A percentile compares a stretch with the other conserved stretches of the same genome.
Evolutionary conservation across 2,888 invertebrate genomes (phyloP).

Genomic region (Chromoteleia sp.): DNA sequence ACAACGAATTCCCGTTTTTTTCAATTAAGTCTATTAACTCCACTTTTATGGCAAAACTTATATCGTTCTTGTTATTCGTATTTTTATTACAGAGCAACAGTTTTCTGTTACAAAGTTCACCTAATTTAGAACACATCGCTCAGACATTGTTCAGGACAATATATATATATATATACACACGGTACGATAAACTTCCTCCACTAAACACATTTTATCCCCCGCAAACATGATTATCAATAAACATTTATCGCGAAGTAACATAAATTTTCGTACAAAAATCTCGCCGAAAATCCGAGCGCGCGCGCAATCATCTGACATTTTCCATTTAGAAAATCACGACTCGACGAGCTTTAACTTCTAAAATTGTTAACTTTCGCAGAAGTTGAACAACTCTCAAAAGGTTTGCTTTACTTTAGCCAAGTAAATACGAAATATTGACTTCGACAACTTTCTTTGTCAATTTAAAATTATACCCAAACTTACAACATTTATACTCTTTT

Average conservation of each 20-base stretch:
- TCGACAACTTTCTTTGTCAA: slow-evolving; percentile 58
- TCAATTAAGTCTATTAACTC: neutral
- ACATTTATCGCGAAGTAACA: slow-evolving; percentile 5
- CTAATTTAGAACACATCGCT: neutral
- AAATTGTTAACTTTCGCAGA: slow-evolving; percentile 48
- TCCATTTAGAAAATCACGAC: slow-evolving; percentile 57
- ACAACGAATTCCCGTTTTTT: neutral
- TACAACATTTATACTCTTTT: slow-evolving; percentile 42
- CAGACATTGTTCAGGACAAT: neutral
- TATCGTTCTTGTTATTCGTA: too few relatives aligned
- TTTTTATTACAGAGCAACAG: too few relatives aligned
- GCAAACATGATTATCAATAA: slow-evolving; percentile 21
- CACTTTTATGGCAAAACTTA: neutral
- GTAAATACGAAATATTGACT: slow-evolving; percentile 60
- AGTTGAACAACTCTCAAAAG: slow-evolving; percentile 42
- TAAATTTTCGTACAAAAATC: slow-evolving; percentile 16
- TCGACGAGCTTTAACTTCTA: slow-evolving; percentile 41
- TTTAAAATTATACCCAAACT: slow-evolving; percentile 53
- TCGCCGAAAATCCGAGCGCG: neutral
- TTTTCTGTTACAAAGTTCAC: neutral
- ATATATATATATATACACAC: neutral
- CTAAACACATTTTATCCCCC: neutral
- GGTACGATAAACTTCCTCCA: neutral
- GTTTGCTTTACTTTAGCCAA: slow-evolving; percentile 45
- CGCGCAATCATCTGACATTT: slow-evolving; percentile 34